Evolutionary conservation across 1,140 invertebrate species (phyloP), one percentile per base, ranked within the genome.

Genomic region (Sycophila sp.): DNA sequence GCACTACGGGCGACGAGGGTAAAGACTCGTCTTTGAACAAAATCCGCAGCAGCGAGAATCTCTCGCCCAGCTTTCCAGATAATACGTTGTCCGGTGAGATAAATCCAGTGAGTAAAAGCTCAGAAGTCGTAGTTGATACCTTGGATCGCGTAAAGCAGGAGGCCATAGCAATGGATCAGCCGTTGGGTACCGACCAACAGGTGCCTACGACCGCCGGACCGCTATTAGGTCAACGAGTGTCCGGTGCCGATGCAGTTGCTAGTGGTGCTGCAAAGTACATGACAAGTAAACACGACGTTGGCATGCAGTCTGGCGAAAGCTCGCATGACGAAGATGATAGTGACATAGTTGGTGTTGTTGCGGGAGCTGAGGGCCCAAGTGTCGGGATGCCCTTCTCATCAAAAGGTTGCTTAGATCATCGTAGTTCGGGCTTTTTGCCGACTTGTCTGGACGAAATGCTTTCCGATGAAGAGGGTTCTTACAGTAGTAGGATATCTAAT

Each of bases 401-500:
- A 3, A 47, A 47, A 71, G 69, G 34, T 60, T 71, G 69, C 26
- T 30, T 72, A 30, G 70, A 72, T 47, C 70, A 72, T 7, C 32
- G 30, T 2, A 69, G 70, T 2, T 82, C 81, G 1, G 79, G 76
- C 3, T 86, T 84, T 66, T 63, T 85, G 24, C 77, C 84, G 0
- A 81, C 83, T 0, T 83, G 82, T 5, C 71, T 85, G n/a, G 89
- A 90, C 56, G 92, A 92, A 72, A 89, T 93, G 73, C 77, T 92
- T 5, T 92, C 90, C 49, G 92, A 92, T 66, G 93, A 94, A 78
- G 90, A 91, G 71, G 93, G 93, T 1, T 93, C 92, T 71, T 93
- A 94, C 77, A 96, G 94, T 42, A 97, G 95, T 22, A 89, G 94
- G 19, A 92, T 96, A 84, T 96, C 94, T 45, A 95, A 93, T 67